These are phyloP conservation scores for Xanthia togata DNA, from an alignment of 2,888 invertebrate genomes.

Conservation along the genomic window DNA sequence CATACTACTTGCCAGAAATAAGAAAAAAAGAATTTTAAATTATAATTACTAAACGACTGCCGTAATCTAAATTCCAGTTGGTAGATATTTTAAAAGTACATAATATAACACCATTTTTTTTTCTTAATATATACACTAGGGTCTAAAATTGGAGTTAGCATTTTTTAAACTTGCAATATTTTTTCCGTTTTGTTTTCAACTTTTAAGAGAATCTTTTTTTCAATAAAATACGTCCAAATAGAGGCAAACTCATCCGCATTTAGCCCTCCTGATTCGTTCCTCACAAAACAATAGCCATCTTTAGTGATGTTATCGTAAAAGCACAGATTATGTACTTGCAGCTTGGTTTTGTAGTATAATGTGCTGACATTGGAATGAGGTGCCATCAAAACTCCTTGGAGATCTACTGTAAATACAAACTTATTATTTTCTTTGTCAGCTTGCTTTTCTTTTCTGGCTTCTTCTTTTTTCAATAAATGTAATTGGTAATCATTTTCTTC, in stretches of 20 bases:
- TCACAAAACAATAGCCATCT: conserved; percentile 52
- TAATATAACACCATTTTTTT: neutral
- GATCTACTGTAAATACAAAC: conserved; percentile 45
- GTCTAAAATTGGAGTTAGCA: neutral
- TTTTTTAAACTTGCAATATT: conserved; percentile 3
- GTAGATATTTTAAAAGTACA: neutral
- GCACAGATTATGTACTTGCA: conserved; percentile 47
- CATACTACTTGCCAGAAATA: conserved; percentile 6
- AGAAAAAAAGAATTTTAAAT: neutral
- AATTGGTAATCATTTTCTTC: conserved; percentile 27
- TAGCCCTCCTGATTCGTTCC: conserved; percentile 55
- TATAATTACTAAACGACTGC: neutral
- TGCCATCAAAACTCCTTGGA: conserved; percentile 50
- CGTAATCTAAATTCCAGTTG: no score
- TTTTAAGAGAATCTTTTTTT: conserved; percentile 20
- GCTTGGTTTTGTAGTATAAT: conserved; percentile 54
- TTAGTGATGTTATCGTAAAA: conserved; percentile 43
- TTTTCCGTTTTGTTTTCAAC: conserved; percentile 6
- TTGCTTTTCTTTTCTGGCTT: conserved; percentile 42
- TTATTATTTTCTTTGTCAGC: conserved; percentile 29
- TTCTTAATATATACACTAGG: neutral
- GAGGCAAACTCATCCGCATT: conserved; percentile 56
- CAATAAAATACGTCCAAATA: conserved; percentile 37
- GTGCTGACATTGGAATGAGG: conserved; percentile 46
- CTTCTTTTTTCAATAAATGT: conserved; percentile 7